These are phyloP conservation scores for Peromyscus attwateri DNA, from an alignment of 2,797 vertebrate genomes.

Conservation along the genomic window DNA sequence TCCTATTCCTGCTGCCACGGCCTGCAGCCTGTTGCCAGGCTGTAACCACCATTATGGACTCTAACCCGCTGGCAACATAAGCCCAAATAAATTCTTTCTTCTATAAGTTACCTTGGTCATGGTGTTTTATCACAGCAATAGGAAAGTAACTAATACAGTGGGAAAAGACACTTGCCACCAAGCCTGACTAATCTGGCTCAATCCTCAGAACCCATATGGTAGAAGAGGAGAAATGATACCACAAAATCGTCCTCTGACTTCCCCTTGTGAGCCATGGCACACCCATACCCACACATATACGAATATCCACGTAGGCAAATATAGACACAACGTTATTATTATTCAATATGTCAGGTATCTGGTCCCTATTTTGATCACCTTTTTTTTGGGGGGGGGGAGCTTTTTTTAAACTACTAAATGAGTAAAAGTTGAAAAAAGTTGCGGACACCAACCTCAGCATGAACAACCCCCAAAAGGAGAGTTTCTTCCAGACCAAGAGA, in stretches of 20 bases:
- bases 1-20: background rate
- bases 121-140: background rate
- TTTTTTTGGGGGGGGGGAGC: background rate
- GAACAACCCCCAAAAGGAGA: background rate
- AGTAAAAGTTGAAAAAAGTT: background rate
- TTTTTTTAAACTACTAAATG: background rate
- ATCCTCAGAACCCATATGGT: background rate
- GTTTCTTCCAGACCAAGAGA: background rate
- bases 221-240: background rate
- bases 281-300: background rate
- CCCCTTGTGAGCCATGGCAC: background rate
- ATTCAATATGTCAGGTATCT: background rate
- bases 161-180: background rate
- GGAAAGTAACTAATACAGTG: background rate
- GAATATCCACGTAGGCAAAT: background rate
- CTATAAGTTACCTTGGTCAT: background rate
- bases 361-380: background rate
- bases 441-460: background rate
- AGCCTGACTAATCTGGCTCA: background rate
- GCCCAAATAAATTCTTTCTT: background rate
- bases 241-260: background rate
- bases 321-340: background rate
- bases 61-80: background rate
- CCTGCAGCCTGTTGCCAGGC: background rate
- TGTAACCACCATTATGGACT: background rate